Evolutionary conservation across 37 sponge, comb jelly and placozoan genomes (phyloP), one percentile per base, ranked within the genome.

Genomic region (Oscarella lobularis): DNA sequence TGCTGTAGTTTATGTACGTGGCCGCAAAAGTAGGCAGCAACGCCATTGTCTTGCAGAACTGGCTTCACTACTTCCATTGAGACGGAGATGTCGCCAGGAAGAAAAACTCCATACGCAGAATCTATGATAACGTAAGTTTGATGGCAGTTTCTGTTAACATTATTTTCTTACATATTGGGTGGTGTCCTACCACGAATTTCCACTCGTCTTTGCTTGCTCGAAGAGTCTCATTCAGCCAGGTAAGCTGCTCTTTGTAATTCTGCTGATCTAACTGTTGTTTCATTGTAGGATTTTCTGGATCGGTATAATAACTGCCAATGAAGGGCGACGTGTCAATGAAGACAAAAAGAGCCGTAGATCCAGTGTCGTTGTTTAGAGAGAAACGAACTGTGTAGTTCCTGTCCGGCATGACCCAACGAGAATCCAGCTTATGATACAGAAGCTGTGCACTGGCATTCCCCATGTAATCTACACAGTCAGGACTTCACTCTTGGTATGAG

Each of bases 1-100:
- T 78, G 70, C 79, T 78, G 71, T 40, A 78, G 70, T 29, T 78
- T 36, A 36, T 78, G 79, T 38, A 78, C 70, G 37, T 78, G 79
- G 37, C 79, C 79, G 31, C 69, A 78, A 39, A 78, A 70, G 71
- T 78, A 78, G 20, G 70, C 70, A 4, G 38, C 71, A 20, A 78
- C 79, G 33, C 30, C 35, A 36, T 78, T 37, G 39, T 71, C 36
- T 67, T 70, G 37, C 38, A 78, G 69, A 29, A 78, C 70, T 4
- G 69, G 2, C 3, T 71, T n/a, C 2, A 78, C 79, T 38, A 78
- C 3, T 31, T 68, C 70, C 79, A 78, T 78, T 30, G 40, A 48
- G 14, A 27, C 14, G 20, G 60, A 27, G 14, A 48, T 20, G 9
- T 48, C 14, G 20, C 20, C 60, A 48, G 60, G 60, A 27, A 48